phyloP scores from a whole-genome alignment of 2,797 vertebrate genomes.

The Vespertilio murinus region DNA sequence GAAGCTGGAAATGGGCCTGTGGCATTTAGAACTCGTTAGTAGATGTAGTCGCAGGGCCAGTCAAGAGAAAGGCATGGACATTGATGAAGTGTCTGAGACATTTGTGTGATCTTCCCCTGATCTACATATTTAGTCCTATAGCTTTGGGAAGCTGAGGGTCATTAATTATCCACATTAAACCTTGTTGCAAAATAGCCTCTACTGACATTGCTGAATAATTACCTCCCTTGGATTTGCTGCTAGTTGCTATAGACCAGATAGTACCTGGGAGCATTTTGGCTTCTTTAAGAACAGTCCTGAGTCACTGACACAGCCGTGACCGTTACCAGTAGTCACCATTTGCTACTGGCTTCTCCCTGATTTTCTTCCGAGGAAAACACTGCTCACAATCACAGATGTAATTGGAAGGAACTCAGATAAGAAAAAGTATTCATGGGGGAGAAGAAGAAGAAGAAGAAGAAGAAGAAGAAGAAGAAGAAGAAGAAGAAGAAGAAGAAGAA shows the following conservation, averaged over 20 bases:
- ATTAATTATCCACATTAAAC: conserved; percentile 69
- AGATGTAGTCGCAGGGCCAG: background rate
- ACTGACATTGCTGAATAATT: conserved; percentile 63
- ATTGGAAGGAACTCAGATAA: background rate
- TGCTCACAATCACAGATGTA: background rate
- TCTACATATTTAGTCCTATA: conserved; percentile 34
- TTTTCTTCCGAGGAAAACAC: background rate
- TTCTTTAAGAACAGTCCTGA: background rate
- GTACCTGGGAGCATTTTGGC: background rate
- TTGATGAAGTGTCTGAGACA: conserved; percentile 43
- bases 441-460: background rate
- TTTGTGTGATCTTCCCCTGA: background rate
- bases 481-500: background rate
- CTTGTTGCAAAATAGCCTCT: conserved; percentile 41
- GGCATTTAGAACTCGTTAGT: conserved; percentile 51
- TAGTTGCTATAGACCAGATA: conserved; percentile 19
- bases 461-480: background rate
- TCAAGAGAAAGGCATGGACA: conserved; percentile 4
- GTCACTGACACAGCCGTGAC: background rate
- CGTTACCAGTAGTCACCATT: background rate
- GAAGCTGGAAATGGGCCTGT: background rate
- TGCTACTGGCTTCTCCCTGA: background rate
- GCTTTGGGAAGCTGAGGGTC: conserved; percentile 35
- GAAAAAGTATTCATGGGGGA: background rate
- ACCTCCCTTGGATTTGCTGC: conserved; percentile 37